Evolutionary conservation across 2,113 vertebrate genomes (phyloP), one percentile per base, ranked within the genome.

Genomic region (Atlantisia rogersi): DNA sequence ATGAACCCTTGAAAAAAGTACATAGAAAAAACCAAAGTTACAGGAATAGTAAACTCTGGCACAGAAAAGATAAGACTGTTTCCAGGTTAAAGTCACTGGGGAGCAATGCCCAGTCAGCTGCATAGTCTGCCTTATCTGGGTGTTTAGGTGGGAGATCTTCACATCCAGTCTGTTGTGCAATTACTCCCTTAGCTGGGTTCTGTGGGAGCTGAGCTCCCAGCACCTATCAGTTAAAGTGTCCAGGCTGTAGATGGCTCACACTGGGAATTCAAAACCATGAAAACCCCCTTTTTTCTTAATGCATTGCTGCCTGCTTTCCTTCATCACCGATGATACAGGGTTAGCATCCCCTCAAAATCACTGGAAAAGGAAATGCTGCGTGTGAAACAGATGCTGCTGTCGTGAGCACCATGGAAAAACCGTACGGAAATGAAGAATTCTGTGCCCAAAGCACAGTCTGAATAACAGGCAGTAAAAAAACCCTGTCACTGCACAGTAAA

Each of bases 391-490:
- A 86, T 35, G 8, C 62, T 24, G 85, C 70, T 96, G 90, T 70
- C 79, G 86, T 22, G 82, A 94, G 46, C 68, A 35, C 32, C 64
- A 48, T 52, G 90, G 93, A 92, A 93, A 97, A 96, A 92, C 5
- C 64, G 11, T 67, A 70, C 1, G 18, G 95, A 96, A 96, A 88
- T 83, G 82, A 93, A 95, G 94, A 88, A 94, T 92, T 92, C 82
- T 86, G 76, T 93, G 86, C 88, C 69, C 93, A 90, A 92, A 94
- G 85, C 92, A 88, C 52, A 67, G 73, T 86, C 88, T 95, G 90
- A 93, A 90, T 90, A 94, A 86, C 63, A 88, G 82, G 82, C 87
- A 90, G 59, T 93, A 90, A 96, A 95, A 46, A 96, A 93, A 64
- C 90, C 87, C 59, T n/a, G 2, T 82, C 0, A 6, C 85, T 83